Evolutionary conservation across 2,113 vertebrate species (phyloP).

Genomic region (Perognathus longimembris): DNA sequence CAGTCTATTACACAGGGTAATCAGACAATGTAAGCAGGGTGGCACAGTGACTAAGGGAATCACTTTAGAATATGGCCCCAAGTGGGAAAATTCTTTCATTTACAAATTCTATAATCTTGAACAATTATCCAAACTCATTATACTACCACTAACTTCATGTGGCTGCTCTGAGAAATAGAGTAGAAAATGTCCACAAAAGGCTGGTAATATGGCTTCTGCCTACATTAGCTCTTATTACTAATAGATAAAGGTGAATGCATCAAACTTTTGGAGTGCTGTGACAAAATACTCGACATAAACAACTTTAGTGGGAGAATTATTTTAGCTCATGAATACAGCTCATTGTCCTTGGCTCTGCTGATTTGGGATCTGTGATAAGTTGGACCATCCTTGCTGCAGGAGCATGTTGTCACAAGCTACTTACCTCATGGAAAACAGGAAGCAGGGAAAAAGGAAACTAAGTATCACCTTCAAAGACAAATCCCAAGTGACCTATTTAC

Average conservation of each 20-base stretch:
- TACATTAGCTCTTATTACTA: not conserved
- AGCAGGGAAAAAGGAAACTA: no score
- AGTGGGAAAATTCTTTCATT: not conserved
- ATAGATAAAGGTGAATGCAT: not conserved
- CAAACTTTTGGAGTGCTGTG: no score
- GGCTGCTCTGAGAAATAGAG: not conserved
- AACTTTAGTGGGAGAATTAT: no score
- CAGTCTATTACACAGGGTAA: not conserved
- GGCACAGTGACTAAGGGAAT: not conserved
- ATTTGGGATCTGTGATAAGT: no score
- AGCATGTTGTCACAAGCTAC: no score
- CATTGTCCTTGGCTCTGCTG: no score
- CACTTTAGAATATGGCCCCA: not conserved
- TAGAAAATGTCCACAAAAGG: not conserved
- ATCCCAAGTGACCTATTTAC: no score
- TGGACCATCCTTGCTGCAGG: no score
- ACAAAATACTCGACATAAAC: no score
- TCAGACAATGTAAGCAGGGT: not conserved
- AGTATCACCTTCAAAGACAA: no score
- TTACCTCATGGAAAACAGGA: no score
- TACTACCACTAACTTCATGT: not conserved
- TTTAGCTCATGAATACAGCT: no score
- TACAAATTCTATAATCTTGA: not conserved
- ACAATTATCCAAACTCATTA: not conserved
- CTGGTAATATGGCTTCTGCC: not conserved